Conservation (phyloP, 2,113 vertebrate species). For the Eulemur macaco region DNA sequence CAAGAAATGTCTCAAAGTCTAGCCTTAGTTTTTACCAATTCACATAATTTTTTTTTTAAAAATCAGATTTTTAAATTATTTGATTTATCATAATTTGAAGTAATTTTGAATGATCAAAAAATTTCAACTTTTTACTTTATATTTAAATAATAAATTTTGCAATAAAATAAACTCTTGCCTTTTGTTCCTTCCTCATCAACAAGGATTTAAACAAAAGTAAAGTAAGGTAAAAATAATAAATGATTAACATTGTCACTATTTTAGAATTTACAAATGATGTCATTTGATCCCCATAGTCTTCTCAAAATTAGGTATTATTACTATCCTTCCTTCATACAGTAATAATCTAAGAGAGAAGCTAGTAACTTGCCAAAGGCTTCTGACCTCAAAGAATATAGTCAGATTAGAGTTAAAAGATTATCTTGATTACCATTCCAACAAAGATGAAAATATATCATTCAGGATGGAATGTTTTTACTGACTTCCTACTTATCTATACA, state of each 20-base stretch:
- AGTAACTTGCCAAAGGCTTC: neutral
- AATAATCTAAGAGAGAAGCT: neutral
- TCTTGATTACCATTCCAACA: neutral
- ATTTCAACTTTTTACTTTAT: neutral
- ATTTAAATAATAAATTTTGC: neutral
- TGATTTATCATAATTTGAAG: neutral
- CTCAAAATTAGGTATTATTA: neutral
- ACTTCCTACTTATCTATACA: neutral
- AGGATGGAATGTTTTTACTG: neutral
- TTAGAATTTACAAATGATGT: conserved; percentile 7
- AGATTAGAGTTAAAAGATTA: conserved; percentile 17
- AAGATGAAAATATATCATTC: conserved; percentile 8
- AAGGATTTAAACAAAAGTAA: conserved; percentile 13
- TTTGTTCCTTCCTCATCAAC: neutral
- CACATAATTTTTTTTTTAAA: neutral
- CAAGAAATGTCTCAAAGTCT: neutral
- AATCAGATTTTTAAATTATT: neutral
- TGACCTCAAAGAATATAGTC: conserved; percentile 5
- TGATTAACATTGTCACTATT: neutral
- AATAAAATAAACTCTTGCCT: neutral
- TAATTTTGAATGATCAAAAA: neutral
- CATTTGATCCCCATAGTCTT: neutral
- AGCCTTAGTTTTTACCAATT: neutral
- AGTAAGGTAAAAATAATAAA: neutral
- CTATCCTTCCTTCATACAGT: neutral